Base-by-base conservation (phyloP, 2,888 invertebrate species). In the Psylliodes chrysocephalus region DNA sequence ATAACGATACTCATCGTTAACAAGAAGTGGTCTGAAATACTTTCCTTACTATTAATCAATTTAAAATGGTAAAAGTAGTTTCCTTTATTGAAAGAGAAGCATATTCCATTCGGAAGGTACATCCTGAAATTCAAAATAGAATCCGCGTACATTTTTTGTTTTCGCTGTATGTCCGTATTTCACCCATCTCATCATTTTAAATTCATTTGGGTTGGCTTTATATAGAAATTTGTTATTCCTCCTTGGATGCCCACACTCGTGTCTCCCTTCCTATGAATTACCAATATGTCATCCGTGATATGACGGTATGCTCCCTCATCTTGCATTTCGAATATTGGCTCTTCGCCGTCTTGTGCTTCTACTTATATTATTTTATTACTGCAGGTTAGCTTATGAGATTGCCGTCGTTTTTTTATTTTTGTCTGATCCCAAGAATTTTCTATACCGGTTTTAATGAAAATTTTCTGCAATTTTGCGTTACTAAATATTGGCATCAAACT, bases 251-350 rank as follows among this genome's bases (percentile, higher is more conserved):
- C 42, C 42, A 56, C 46, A 56, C 51, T 52, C 47, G 53, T 42
- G 63, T 66, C 66, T 60, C 63, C 63, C 63, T 63, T 47, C 63
- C 56, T 63, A 60, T 56, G 60, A 52, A 66, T 66, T 52, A 61
- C 60, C 66, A 57, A 66, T 66, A 66, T 66, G 66, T 66, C 66
- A 66, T 66, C 60, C 18, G 12, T 10, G 52, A 60, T 60, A 64
- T 56, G 55, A 35, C 22, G 28, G 17, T 55, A 55, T 64, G 33
- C 10, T 60, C 28, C 44, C 55, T 54, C 19, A 47, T 54, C 55
- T 60, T 64, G 59, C 60, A 55, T 54, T 60, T 47, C 60, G 64
- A 64, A 52, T 60, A 54, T 59, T 59, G 59, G 59, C 44, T 55
- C 53, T 42, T 19, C 57, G 35, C 28, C 42, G 49, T 42, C 18